phyloP scores from a whole-genome alignment of 2,113 vertebrate genomes.

The Hemicordylus capensis region DNA sequence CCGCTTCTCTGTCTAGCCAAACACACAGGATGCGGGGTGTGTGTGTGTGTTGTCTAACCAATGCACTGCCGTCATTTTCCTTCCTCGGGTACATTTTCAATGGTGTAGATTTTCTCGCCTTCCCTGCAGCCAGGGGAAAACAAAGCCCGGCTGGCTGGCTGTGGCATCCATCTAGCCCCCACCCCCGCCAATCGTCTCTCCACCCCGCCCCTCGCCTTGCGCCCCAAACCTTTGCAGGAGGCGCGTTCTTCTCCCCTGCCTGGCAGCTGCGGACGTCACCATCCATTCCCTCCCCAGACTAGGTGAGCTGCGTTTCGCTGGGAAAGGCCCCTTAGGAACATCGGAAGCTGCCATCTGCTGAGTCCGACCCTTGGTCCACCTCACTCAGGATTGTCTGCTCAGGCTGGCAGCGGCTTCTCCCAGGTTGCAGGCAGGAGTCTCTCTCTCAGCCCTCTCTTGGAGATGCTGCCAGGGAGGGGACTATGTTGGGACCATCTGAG shows the following conservation, averaged over 20 bases:
- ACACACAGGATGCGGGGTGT: neutral
- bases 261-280: neutral
- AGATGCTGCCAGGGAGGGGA: no score
- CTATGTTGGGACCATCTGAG: no score
- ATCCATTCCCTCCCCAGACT: neutral
- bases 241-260: neutral
- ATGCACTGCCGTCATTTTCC: no score
- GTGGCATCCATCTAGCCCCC: no score
- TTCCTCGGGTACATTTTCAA: neutral
- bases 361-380: no score
- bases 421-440: no score
- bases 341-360: no score
- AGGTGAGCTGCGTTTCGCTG: neutral
- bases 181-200: neutral
- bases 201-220: neutral
- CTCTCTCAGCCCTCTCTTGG: no score
- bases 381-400: no score
- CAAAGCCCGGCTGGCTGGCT: no score
- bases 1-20: neutral
- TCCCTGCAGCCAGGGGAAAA: neutral
- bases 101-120: neutral
- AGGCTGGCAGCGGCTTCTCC: no score
- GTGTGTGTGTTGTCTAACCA: no score
- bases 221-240: neutral
- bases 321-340: conserved; percentile 21